Evolutionary conservation across 1,140 invertebrate genomes (phyloP).

Genomic region (Drosophila kepulauana): DNA sequence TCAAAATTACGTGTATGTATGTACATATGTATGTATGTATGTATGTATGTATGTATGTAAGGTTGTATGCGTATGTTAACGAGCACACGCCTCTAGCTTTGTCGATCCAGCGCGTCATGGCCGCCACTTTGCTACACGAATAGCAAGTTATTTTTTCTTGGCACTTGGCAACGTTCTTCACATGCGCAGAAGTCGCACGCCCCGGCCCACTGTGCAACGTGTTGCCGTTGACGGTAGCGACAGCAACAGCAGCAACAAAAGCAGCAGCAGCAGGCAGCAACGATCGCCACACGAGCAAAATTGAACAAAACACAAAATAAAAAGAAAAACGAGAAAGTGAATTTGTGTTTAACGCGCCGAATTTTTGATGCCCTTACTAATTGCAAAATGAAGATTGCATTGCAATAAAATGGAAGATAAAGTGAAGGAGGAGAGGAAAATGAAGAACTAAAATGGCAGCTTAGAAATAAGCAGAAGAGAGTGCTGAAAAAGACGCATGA

Average conservation of each 20-base stretch:
- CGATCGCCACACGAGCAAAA: conserved; percentile 74
- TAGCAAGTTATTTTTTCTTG: conserved; percentile 38
- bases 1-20: neutral
- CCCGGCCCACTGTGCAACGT: conserved; percentile 75
- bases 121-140: conserved; percentile 49
- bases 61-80: conserved; percentile 12
- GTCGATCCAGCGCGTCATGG: conserved; percentile 47
- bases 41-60: neutral
- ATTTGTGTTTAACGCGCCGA: conserved; percentile 19
- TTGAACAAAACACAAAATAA: conserved; percentile 46
- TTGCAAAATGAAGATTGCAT: neutral
- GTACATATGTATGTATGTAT: neutral
- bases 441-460: neutral
- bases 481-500: neutral
- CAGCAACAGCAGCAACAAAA: conserved; percentile 58
- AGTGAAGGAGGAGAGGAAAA: neutral
- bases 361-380: conserved; percentile 34
- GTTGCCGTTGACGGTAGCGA: conserved; percentile 74
- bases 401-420: neutral
- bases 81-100: conserved; percentile 23
- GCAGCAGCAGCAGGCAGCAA: conserved; percentile 54
- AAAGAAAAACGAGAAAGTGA: conserved; percentile 33
- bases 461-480: too few species aligned
- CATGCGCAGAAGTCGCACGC: conserved; percentile 57
- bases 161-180: conserved; percentile 63